Percentiles rank a stretch among this genome's conserved stretches.
Conservation (phyloP, 2,113 vertebrate species). For the Corythornis cristatus region DNA sequence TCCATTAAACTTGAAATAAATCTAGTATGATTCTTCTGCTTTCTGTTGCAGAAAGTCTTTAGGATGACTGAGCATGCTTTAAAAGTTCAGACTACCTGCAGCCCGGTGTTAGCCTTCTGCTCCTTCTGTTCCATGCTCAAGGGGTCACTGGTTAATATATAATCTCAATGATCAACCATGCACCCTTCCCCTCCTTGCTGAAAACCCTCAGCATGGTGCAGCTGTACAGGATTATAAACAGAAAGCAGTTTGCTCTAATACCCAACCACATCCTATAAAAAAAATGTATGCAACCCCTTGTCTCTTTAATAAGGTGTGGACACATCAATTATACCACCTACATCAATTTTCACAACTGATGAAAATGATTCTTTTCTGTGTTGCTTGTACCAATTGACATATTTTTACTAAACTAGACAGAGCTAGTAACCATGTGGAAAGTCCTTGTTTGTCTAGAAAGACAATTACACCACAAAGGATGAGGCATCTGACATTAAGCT, state of each 20-base stretch:
- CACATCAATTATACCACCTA: not conserved
- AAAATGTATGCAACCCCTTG: not conserved
- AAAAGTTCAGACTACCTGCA: not conserved
- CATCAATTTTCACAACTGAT: not conserved
- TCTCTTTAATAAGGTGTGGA: not conserved
- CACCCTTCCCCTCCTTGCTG: not conserved
- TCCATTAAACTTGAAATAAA: not conserved
- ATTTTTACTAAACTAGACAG: not conserved
- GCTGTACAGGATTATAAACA: not conserved
- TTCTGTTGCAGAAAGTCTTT: not conserved
- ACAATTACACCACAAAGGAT: not conserved
- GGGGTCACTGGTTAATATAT: not conserved
- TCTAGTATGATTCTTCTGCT: not conserved
- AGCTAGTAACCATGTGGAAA: not conserved
- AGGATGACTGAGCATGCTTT: not conserved
- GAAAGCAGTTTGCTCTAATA: not conserved
- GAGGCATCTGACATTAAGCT: not conserved
- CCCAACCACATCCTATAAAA: not conserved
- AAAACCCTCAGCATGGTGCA: not conserved
- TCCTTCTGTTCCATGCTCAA: not conserved
- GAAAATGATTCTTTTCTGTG: not conserved
- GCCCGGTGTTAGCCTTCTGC: not conserved
- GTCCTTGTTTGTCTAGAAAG: not conserved
- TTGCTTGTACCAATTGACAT: not conserved
- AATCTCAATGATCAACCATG: not conserved